Conservation (phyloP, 2,888 invertebrate species). For the Xylota segnis region DNA sequence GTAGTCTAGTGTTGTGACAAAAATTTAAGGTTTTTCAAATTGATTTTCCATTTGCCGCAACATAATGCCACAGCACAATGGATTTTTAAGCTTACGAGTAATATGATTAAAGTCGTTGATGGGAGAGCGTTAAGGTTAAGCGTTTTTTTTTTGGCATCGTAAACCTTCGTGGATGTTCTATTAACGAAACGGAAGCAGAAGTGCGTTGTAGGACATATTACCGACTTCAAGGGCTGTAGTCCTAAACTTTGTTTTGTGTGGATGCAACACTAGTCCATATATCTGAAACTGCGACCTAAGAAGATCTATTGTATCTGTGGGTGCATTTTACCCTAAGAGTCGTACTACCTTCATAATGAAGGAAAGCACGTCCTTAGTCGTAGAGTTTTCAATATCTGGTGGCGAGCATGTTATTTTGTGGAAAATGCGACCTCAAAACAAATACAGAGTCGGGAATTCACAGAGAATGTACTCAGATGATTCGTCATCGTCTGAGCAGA, state of each 20-base stretch:
- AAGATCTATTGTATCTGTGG: too few species aligned
- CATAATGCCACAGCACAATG: conserved; percentile 53
- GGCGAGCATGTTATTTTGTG: too few species aligned
- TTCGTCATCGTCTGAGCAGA: too few species aligned
- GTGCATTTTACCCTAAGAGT: too few species aligned
- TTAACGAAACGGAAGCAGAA: conserved; percentile 12
- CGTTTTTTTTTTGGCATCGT: conserved; percentile 10
- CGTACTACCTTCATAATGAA: too few species aligned
- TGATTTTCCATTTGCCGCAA: conserved; percentile 74
- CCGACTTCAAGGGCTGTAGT: neutral
- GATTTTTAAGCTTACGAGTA: conserved; percentile 50
- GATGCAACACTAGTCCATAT: neutral
- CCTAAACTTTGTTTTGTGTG: neutral
- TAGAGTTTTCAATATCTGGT: too few species aligned
- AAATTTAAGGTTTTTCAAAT: conserved; percentile 74
- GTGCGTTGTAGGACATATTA: neutral
- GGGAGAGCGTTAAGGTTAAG: conserved; percentile 24
- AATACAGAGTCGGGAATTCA: too few species aligned
- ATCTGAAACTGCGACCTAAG: too few species aligned
- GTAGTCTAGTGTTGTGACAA: conserved; percentile 64
- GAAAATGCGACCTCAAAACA: too few species aligned
- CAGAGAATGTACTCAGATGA: too few species aligned
- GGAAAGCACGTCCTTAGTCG: too few species aligned
- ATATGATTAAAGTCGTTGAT: conserved; percentile 59
- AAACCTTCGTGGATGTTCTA: neutral